A percentile compares a stretch with the other conserved stretches of the same genome.
These are phyloP conservation scores for Megaleporinus macrocephalus DNA, from an alignment of 2,113 vertebrate species.

Conservation along the genomic window DNA sequence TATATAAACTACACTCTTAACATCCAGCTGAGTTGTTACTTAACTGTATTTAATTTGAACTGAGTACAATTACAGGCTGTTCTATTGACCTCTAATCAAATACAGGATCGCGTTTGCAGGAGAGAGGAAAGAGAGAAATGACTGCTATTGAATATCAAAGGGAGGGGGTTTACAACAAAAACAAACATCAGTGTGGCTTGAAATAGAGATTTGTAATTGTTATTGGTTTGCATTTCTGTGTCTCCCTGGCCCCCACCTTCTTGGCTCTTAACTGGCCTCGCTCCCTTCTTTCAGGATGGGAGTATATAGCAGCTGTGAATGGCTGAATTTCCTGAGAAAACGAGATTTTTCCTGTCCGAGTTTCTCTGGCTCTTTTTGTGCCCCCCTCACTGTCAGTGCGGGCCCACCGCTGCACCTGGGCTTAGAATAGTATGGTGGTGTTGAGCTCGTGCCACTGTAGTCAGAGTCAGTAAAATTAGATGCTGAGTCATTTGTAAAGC, in stretches of 20 bases:
- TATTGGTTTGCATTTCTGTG: slow-evolving; percentile 77
- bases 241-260: slow-evolving; percentile 48
- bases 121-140: slow-evolving; percentile 60
- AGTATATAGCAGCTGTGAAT: slow-evolving; percentile 72
- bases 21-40: no score
- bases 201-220: slow-evolving; percentile 75
- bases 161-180: slow-evolving; percentile 67
- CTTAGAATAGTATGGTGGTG: slow-evolving; percentile 47
- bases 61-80: no score
- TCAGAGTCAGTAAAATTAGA: slow-evolving; percentile 57
- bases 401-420: slow-evolving; percentile 61
- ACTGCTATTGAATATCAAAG: slow-evolving; percentile 75
- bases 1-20: no score
- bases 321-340: slow-evolving; percentile 55
- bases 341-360: slow-evolving; percentile 50
- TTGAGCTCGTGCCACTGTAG: slow-evolving; percentile 46
- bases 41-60: no score
- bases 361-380: slow-evolving; percentile 64
- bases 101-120: slow-evolving; percentile 67
- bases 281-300: slow-evolving; percentile 81
- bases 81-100: slow-evolving; percentile 61
- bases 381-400: slow-evolving; percentile 6
- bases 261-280: slow-evolving; percentile 63
- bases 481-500: slow-evolving; percentile 56
- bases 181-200: slow-evolving; percentile 67